A percentile compares a stretch with the other conserved stretches of the same genome.
Evolutionary conservation across 92 coral and sea anemone species (phyloP).

Genomic region (Siderastrea siderea): DNA sequence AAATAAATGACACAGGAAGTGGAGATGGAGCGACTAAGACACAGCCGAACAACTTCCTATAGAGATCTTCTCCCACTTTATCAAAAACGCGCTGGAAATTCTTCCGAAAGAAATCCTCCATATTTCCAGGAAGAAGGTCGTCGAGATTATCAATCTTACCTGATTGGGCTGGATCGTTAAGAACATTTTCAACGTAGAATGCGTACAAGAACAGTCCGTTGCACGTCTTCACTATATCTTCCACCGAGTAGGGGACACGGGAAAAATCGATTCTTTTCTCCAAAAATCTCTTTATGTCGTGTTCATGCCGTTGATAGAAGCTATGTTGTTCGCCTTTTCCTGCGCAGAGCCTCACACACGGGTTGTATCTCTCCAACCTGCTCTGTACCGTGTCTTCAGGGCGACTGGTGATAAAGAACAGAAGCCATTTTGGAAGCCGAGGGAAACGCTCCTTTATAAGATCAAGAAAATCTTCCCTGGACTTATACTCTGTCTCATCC

Average conservation of each 20-base stretch:
- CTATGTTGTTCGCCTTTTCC: too few relatives aligned
- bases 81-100: background rate
- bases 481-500: constrained; percentile 18
- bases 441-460: constrained; percentile 42
- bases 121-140: background rate
- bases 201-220: too few relatives aligned
- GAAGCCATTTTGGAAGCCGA: constrained; percentile 63
- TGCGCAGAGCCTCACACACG: background rate
- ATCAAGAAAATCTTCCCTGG: constrained; percentile 51
- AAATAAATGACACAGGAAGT: too few relatives aligned
- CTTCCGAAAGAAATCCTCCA: too few relatives aligned
- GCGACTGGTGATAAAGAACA: constrained; percentile 67
- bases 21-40: background rate
- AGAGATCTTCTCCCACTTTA: background rate
- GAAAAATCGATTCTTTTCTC: background rate
- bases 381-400: constrained; percentile 36
- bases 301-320: too few relatives aligned
- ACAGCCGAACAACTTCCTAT: background rate
- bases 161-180: background rate
- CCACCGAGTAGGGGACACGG: background rate
- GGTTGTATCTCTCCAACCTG: background rate
- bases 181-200: background rate
- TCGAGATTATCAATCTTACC: background rate
- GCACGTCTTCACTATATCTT: background rate
- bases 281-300: background rate